These are phyloP conservation scores for Synanthedon formicaeformis DNA, from an alignment of 2,888 invertebrate species.

Conservation along the genomic window DNA sequence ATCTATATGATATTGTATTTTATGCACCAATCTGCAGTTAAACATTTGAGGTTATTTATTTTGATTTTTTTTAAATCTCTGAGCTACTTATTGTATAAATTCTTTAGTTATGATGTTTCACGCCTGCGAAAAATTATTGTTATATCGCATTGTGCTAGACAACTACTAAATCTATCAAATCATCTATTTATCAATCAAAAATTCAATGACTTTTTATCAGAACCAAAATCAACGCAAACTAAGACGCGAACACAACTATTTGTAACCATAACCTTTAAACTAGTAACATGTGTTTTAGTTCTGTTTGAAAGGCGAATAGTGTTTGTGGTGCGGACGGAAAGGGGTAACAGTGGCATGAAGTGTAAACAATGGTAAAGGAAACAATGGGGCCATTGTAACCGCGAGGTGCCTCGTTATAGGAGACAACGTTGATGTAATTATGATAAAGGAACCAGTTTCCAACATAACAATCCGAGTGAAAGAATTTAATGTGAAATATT, in stretches of 20 bases:
- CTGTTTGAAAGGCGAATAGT: neutral
- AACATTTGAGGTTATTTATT: too few relatives aligned
- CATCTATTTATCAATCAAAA: too few relatives aligned
- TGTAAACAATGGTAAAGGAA: conserved; percentile 25
- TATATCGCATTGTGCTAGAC: too few relatives aligned
- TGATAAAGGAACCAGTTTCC: conserved; percentile 11
- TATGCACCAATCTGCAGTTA: too few relatives aligned
- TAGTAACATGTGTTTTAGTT: neutral
- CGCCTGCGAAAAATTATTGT: too few relatives aligned
- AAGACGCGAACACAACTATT: neutral
- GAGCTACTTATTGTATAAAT: too few relatives aligned
- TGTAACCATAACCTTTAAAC: neutral
- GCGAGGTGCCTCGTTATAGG: neutral
- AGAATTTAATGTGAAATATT: neutral
- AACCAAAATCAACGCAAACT: too few relatives aligned
- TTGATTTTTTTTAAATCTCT: too few relatives aligned
- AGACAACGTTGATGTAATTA: conserved; percentile 12
- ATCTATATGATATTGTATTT: too few relatives aligned
- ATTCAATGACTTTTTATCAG: too few relatives aligned
- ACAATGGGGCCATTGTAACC: conserved; percentile 46
- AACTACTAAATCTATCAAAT: too few relatives aligned
- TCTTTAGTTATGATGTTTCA: too few relatives aligned
- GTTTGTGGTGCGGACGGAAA: neutral
- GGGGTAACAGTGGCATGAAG: conserved; percentile 11
- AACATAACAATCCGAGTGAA: neutral